These are phyloP conservation scores for Otocyon megalotis DNA, from an alignment of 2,113 vertebrate species.

Conservation along the genomic window DNA sequence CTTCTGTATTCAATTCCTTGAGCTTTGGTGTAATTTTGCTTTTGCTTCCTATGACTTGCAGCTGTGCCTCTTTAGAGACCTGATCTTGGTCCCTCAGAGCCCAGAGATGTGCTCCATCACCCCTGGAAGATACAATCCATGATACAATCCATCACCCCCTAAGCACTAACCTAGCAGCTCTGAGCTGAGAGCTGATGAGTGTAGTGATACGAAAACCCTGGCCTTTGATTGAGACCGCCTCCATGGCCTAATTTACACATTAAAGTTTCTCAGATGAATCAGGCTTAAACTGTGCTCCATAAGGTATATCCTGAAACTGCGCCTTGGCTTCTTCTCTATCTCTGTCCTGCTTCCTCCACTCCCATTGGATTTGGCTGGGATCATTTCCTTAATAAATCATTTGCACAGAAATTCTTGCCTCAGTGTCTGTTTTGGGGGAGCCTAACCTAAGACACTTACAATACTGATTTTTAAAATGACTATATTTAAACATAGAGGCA, in stretches of 20 bases:
- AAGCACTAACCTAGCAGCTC: background rate
- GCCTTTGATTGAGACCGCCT: background rate
- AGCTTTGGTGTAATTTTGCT: background rate
- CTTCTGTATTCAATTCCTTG: background rate
- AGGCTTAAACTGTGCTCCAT: background rate
- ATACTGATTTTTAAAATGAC: background rate
- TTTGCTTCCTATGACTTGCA: background rate
- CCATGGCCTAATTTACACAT: background rate
- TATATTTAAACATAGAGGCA: background rate
- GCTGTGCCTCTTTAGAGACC: background rate
- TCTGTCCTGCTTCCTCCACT: background rate
- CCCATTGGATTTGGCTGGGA: background rate
- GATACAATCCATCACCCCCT: background rate
- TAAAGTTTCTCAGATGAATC: background rate
- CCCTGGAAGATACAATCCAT: background rate
- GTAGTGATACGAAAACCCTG: background rate
- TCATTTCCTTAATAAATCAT: background rate
- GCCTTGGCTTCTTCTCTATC: background rate
- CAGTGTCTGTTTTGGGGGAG: background rate
- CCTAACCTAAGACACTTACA: background rate
- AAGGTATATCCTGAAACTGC: background rate
- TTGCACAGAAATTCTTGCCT: background rate
- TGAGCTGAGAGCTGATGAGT: background rate
- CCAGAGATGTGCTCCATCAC: background rate
- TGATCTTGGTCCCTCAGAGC: background rate